phyloP scores from a whole-genome alignment of 2,797 vertebrate genomes.

The Falco rusticolus region DNA sequence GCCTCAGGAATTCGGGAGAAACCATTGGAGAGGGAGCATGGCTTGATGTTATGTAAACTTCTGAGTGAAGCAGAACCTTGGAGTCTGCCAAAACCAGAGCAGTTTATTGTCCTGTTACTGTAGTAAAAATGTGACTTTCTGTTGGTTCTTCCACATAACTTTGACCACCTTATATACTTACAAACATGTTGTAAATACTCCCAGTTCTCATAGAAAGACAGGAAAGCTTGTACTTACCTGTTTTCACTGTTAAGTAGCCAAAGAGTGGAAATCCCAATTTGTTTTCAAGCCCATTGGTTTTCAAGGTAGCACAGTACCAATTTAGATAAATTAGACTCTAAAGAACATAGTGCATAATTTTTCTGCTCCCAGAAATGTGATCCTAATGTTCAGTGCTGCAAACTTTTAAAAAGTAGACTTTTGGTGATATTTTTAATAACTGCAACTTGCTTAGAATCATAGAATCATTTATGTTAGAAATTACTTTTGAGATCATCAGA shows the following conservation, averaged over 20 bases:
- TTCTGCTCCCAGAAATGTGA: background rate
- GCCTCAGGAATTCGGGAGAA: slow-evolving; percentile 30
- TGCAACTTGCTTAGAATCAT: background rate
- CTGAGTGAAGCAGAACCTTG: background rate
- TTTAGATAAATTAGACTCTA: background rate
- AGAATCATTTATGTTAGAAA: too few species aligned
- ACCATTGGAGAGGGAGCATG: background rate
- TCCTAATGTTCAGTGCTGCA: background rate
- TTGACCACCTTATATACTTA: background rate
- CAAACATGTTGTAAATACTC: background rate
- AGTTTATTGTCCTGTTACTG: background rate
- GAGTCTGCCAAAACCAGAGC: background rate
- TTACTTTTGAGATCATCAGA: too few species aligned
- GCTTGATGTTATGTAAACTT: background rate
- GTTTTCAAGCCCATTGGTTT: background rate
- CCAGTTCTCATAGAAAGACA: background rate
- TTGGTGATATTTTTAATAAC: background rate
- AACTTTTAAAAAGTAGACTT: background rate
- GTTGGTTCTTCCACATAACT: background rate
- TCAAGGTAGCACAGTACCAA: background rate
- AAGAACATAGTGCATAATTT: background rate
- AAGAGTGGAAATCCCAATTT: background rate
- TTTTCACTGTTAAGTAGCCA: background rate
- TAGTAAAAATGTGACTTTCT: background rate
- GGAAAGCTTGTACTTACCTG: background rate